These are phyloP conservation scores for Leuciscus waleckii DNA, from an alignment of 2,797 vertebrate genomes.

Conservation along the genomic window DNA sequence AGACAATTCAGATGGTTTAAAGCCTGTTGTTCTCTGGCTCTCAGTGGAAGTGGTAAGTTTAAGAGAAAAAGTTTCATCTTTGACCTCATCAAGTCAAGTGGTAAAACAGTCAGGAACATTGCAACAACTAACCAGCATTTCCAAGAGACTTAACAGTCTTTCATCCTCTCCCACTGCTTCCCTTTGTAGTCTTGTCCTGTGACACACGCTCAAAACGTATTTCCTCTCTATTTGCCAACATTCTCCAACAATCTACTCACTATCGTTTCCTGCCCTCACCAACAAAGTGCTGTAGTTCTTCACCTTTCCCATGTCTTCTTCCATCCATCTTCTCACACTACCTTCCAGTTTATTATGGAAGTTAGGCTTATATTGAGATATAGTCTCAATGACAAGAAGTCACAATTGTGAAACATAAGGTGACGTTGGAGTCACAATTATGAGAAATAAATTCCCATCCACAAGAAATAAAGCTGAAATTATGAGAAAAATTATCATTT, in stretches of 20 bases:
- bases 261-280: conserved; percentile 19
- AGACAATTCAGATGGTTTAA: conserved; percentile 42
- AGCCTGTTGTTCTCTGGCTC: conserved; percentile 20
- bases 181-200: background rate
- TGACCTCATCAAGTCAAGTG: conserved; percentile 66
- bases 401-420: background rate
- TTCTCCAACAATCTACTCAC: background rate
- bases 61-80: conserved; percentile 66
- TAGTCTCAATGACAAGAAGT: background rate
- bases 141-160: conserved; percentile 47
- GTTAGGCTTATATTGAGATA: background rate
- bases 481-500: background rate
- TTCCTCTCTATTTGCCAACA: conserved; percentile 35
- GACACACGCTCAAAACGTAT: conserved; percentile 7
- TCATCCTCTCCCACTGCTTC: conserved; percentile 25
- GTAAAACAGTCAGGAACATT: conserved; percentile 73
- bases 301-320: conserved; percentile 14
- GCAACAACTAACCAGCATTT: conserved; percentile 59
- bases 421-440: background rate
- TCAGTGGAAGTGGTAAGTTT: conserved; percentile 31
- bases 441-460: too few species aligned
- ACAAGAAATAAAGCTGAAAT: background rate
- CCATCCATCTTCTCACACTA: background rate
- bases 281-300: conserved; percentile 1
- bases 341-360: background rate